Evolutionary conservation across 2,888 invertebrate species (phyloP), one percentile per base, ranked within the genome.

Genomic region (Stenodema calcarata): DNA sequence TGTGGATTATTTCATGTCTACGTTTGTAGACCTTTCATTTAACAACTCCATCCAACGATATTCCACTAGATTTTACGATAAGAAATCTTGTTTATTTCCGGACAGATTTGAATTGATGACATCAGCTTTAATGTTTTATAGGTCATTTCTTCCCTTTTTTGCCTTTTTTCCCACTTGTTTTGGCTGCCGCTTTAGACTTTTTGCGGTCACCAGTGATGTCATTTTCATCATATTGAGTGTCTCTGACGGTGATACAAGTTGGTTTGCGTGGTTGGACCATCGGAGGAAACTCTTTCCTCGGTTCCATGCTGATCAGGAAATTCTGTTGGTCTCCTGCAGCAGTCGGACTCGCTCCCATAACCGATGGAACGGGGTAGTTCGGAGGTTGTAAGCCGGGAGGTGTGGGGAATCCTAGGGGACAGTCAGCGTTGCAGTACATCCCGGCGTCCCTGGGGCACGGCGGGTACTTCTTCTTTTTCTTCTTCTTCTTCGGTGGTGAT

Each of bases 121-220:
- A 35, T 35, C 4, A 7, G 4, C 35, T 4, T 35, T 35, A 7
- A 35, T 35, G n/a, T n/a, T 12, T 18, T 54, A n/a, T 23, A 11
- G 23, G 0, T 62, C 23, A 23, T 18, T 62, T 89, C 92, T 92
- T 23, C 90, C 91, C 83, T 91, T 90, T 0, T 91, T 89, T 91
- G 91, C 44, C 62, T 82, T 18, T 54, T 76, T 47, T 78, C 28
- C 70, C 84, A 18, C n/a, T 42, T 54, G 62, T 35, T 9, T 44
- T 78, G 28, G 28, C 16, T 0, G 11, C 14, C 9, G n/a, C 70
- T 42, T 75, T 42, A 11, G 6, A n/a, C 3, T 47, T 76, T 12
- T 41, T 73, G 18, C 54, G 62, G 12, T 30, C 73, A 14, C 28
- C 42, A 28, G 88, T 92, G 92, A 80, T n/a, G 41, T 86, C 81